Percentiles rank a stretch among this genome's conserved stretches.
Conservation (phyloP, 2,888 invertebrate genomes). For the Rhaphigaster nebulosa region DNA sequence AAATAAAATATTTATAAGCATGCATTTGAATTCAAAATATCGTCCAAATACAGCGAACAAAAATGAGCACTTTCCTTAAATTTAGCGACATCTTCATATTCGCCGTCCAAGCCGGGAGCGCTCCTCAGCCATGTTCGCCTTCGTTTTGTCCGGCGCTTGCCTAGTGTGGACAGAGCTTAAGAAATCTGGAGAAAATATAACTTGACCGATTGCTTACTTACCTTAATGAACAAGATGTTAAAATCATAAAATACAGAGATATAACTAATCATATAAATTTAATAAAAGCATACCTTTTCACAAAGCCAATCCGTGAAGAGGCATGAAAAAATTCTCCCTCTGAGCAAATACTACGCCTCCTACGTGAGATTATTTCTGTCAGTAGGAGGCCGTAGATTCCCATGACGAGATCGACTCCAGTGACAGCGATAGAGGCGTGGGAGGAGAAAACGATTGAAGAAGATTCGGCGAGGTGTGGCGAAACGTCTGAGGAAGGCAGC, state of each 20-base stretch:
- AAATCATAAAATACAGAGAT: not conserved
- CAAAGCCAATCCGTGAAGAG: not conserved
- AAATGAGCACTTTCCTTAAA: no score
- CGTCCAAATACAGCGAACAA: no score
- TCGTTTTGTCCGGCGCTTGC: no score
- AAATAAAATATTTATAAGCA: no score
- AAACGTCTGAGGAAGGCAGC: not conserved
- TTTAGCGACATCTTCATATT: no score
- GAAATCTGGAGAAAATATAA: no score
- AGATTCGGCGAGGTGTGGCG: not conserved
- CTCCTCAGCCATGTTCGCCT: no score
- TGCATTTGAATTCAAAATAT: no score
- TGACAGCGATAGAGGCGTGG: not conserved
- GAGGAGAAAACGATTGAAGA: slow-evolving; percentile 29
- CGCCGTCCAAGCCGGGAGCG: no score
- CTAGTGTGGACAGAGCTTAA: no score
- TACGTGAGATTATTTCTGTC: slow-evolving; percentile 25
- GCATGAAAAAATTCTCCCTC: not conserved
- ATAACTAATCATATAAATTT: not conserved
- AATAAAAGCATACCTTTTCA: not conserved
- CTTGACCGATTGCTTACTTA: no score
- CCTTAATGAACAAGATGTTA: no score
- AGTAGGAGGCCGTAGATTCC: not conserved
- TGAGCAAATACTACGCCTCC: not conserved
- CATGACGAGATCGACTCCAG: not conserved